A percentile compares a stretch with the other conserved stretches of the same genome.
These are phyloP conservation scores for Chelonoidis abingdonii DNA, from an alignment of 2,113 vertebrate genomes.

Conservation along the genomic window DNA sequence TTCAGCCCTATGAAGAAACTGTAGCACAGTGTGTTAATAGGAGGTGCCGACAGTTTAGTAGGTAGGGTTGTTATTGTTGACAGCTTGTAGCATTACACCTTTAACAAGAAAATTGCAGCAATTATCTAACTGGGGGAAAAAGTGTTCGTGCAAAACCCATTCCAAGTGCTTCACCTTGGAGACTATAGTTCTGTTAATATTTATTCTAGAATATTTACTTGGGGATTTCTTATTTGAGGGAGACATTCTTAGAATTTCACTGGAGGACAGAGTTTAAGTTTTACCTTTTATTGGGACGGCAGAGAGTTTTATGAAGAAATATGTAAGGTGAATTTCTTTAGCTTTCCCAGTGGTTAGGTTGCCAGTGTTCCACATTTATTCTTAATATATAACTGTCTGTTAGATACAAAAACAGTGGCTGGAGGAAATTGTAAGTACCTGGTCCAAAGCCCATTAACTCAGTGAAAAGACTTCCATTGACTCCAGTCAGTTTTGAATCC, in stretches of 20 bases:
- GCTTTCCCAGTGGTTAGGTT: accelerated
- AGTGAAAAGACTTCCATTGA: background rate
- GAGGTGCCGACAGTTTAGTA: conserved; percentile 50
- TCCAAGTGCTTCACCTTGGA: accelerated
- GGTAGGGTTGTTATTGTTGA: conserved; percentile 27
- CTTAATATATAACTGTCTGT: background rate
- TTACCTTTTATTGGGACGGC: background rate
- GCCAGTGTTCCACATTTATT: accelerated
- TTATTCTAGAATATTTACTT: background rate
- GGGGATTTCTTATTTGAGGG: background rate
- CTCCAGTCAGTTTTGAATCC: background rate
- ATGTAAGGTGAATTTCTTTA: background rate
- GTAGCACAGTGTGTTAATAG: conserved; percentile 33
- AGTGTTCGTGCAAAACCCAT: background rate
- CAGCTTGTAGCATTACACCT: conserved; percentile 43
- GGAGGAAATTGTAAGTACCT: background rate
- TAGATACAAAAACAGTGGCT: background rate
- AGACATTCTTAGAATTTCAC: background rate
- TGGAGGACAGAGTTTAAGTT: background rate
- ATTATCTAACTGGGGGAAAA: background rate
- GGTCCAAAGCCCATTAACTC: background rate
- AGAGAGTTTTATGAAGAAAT: accelerated
- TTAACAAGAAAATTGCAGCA: background rate
- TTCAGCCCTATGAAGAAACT: conserved; percentile 29
- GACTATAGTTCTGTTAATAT: background rate